Evolutionary conservation across 64 coral and sea anemone genomes (phyloP).

Genomic region (Stichodactyla mertensii): DNA sequence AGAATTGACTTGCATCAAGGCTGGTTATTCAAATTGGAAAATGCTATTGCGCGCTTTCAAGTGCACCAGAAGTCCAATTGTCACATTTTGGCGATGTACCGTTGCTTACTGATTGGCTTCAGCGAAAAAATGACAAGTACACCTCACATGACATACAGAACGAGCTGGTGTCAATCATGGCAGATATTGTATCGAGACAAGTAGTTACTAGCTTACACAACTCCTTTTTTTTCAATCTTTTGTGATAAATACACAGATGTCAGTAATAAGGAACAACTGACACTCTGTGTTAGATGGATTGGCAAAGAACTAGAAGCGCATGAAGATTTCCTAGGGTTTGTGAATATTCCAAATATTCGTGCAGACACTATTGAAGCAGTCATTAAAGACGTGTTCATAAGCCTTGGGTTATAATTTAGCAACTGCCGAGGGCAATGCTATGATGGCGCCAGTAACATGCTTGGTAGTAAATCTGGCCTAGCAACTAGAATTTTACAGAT

Average conservation of each 20-base stretch:
- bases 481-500: constrained; percentile 42
- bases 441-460: constrained; percentile 43
- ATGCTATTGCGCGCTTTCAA: background rate
- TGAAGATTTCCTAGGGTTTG: background rate
- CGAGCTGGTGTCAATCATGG: too few species aligned
- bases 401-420: background rate
- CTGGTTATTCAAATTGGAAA: constrained; percentile 12
- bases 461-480: constrained; percentile 36
- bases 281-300: constrained; percentile 72
- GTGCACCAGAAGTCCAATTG: background rate
- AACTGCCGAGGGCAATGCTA: background rate
- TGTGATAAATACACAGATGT: background rate
- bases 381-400: constrained; percentile 36
- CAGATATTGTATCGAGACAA: too few species aligned
- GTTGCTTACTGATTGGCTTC: background rate
- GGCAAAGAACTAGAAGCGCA: constrained; percentile 54
- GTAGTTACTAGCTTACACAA: too few species aligned
- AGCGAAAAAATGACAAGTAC: too few species aligned
- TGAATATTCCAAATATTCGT: constrained; percentile 36
- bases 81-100: background rate
- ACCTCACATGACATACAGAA: too few species aligned
- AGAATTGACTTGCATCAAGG: background rate
- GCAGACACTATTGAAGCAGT: constrained; percentile 34
- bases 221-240: too few species aligned
- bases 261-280: constrained; percentile 76